Base-by-base conservation (phyloP, 1,140 invertebrate genomes). In the Drosophila insularis region DNA sequence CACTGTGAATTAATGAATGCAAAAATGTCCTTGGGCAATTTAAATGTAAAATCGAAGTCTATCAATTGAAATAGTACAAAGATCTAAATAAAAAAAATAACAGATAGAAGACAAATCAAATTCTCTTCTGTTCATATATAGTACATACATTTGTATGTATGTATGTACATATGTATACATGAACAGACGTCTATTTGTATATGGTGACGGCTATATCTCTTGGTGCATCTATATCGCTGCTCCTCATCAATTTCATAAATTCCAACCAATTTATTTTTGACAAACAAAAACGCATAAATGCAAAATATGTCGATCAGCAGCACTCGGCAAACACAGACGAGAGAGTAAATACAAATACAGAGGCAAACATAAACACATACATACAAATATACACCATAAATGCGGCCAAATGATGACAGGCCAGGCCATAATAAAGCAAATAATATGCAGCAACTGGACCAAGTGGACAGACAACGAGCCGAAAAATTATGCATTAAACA, bases 311-410 rank as follows among this genome's bases (percentile, higher is more conserved):
- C 73, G 64, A 71, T 68, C 63, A 68, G 55, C 55, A 58, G 55
- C 77, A 69, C 55, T 80, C 69, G 58, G 55, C 81, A 80, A 85
- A 73, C 63, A 74, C 67, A 85, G 73, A 80, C 81, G 84, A 21
- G 17, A 50, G 43, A 50, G 43, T 50, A 50, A 50, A 50, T 50
- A 50, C 43, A 50, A 50, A 50, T 50, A 50, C 27, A 27, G 6
- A 27, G 27, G 6, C 27, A 27, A 27, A 27, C 14, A 46, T 35
- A 11, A 19, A 46, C 17, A 10, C 43, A 46, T 2, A 14, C 43
- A 46, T 8, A 62, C 72, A 53, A 14, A 65, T 68, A 84, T 80
- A 85, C 74, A 77, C 53, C 73, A 35, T 17, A 35, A 19, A 35
- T 58, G 55, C 19, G 43, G 17, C 43, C 43, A 50, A 70, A 73